phyloP scores from a whole-genome alignment of 2,797 vertebrate genomes.

The Brachyalestes nurse region DNA sequence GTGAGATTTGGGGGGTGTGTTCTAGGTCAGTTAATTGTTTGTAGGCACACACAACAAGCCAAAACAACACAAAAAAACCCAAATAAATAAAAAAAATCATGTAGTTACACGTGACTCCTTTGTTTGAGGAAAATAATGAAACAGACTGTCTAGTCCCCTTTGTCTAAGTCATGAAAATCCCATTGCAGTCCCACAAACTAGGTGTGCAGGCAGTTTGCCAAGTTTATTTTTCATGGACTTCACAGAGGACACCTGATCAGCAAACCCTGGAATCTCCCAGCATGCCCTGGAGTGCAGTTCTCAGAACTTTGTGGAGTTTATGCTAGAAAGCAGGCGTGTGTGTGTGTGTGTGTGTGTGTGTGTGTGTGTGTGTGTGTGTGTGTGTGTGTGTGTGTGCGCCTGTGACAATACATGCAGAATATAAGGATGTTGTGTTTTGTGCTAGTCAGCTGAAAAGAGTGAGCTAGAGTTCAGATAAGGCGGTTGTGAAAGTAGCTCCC shows the following conservation, averaged over 20 bases:
- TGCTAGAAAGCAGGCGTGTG: slow-evolving; percentile 6
- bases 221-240: not conserved
- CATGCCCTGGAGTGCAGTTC: slow-evolving; percentile 24
- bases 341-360: not conserved
- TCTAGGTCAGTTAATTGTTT: not conserved
- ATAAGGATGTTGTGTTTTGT: not conserved
- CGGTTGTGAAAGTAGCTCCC: slow-evolving; percentile 1
- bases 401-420: not conserved
- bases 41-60: too few species aligned
- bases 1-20: not conserved
- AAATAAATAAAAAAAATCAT: not conserved
- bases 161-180: not conserved
- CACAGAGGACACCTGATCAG: not conserved
- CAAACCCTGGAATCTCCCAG: slow-evolving; percentile 9
- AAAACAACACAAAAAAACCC: not conserved
- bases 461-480: slow-evolving; percentile 15
- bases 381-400: too few species aligned
- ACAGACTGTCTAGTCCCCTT: too few species aligned
- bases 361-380: not conserved
- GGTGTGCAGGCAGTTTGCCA: not conserved
- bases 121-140: not conserved
- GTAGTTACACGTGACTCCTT: not conserved
- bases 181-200: not conserved
- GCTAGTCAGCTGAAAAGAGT: slow-evolving; percentile 21
- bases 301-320: not conserved